Percentiles rank a stretch among this genome's conserved stretches.
Evolutionary conservation across 53 echinoderm and acorn worm genomes (phyloP).

Genomic region (Crossaster papposus): DNA sequence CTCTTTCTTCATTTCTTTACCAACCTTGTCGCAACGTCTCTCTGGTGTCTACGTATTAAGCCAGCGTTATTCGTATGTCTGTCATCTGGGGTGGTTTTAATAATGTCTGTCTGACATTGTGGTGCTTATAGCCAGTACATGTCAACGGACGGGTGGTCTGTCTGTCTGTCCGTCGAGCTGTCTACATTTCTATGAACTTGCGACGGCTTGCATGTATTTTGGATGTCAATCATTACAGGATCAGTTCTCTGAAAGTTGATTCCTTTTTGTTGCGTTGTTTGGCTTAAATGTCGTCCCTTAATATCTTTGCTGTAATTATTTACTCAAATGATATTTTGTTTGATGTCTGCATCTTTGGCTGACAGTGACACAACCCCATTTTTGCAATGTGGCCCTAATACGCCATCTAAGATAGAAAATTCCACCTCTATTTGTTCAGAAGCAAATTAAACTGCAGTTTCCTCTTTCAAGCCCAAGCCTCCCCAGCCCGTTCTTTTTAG

Average conservation of each 20-base stretch:
- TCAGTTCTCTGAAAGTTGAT: too few relatives aligned
- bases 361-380: not conserved
- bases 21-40: not conserved
- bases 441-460: conserved; percentile 28
- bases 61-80: not conserved
- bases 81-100: not conserved
- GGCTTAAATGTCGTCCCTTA: too few relatives aligned
- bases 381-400: not conserved
- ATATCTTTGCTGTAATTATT: too few relatives aligned
- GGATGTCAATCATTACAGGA: too few relatives aligned
- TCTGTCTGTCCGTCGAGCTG: not conserved
- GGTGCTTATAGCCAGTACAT: not conserved
- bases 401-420: not conserved
- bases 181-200: not conserved
- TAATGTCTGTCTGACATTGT: conserved; percentile 2
- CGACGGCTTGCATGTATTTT: not conserved
- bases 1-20: not conserved
- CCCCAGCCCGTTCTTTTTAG: not conserved
- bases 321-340: not conserved
- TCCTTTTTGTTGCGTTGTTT: too few relatives aligned
- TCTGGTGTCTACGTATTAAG: not conserved
- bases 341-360: not conserved
- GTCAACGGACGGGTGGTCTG: not conserved
- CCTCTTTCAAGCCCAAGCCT: not conserved
- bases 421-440: conserved; percentile 19